phyloP scores from a whole-genome alignment of 2,888 invertebrate genomes.

The Diarsia mendica region DNA sequence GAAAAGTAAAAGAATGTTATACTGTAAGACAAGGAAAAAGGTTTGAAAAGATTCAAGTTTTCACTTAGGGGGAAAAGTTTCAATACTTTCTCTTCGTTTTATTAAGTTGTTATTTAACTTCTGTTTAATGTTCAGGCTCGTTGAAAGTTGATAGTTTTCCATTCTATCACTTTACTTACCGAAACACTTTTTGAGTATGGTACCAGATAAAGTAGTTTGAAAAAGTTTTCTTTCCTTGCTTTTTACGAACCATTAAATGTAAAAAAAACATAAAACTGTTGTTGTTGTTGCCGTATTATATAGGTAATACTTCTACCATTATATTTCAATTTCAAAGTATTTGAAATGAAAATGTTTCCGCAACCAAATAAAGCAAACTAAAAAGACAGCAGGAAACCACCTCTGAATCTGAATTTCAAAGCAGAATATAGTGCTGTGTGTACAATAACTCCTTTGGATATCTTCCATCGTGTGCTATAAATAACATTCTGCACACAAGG shows the following conservation, averaged over 20 bases:
- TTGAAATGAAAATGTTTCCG: neutral
- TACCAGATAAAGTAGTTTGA: neutral
- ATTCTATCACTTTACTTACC: neutral
- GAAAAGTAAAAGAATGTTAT: neutral
- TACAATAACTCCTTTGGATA: constrained; percentile 42
- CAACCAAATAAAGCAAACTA: neutral
- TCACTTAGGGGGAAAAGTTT: constrained; percentile 14
- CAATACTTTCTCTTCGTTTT: constrained; percentile 1
- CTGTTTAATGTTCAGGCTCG: neutral
- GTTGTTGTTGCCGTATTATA: neutral
- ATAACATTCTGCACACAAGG: constrained; percentile 33
- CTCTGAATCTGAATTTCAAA: constrained; percentile 11
- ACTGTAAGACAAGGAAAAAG: neutral
- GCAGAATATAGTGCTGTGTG: constrained; percentile 8
- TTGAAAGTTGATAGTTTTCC: neutral
- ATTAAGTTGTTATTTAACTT: neutral
- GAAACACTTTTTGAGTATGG: neutral
- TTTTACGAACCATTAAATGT: neutral
- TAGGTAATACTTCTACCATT: no score
- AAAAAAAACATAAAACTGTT: neutral
- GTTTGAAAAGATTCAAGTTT: neutral
- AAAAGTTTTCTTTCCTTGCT: neutral
- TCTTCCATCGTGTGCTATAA: constrained; percentile 37
- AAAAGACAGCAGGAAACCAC: neutral
- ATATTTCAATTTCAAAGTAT: no score